These are phyloP conservation scores for Campodea augens DNA, from an alignment of 1,140 invertebrate species.

Conservation along the genomic window DNA sequence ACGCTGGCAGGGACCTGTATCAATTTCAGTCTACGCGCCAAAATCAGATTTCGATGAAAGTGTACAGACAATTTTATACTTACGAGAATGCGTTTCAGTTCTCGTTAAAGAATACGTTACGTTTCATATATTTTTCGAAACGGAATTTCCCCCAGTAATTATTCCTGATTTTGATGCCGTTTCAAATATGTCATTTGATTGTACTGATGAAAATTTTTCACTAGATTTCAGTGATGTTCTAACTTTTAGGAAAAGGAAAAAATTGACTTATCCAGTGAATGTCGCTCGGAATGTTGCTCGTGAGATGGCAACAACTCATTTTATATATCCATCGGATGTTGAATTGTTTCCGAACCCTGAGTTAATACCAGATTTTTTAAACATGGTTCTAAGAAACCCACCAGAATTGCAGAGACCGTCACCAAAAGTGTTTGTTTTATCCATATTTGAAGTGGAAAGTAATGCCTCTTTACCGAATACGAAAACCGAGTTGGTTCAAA, in stretches of 20 bases:
- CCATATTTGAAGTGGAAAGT: conserved; percentile 26
- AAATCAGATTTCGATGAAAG: conserved; percentile 38
- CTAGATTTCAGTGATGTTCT: conserved; percentile 1
- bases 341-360: conserved; percentile 19
- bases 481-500: conserved; percentile 20
- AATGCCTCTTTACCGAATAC: conserved; percentile 16
- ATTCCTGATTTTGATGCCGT: not conserved
- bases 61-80: conserved; percentile 34
- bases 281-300: conserved; percentile 21
- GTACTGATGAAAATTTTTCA: not conserved
- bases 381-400: conserved; percentile 14
- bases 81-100: conserved; percentile 27
- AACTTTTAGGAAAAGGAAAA: conserved; percentile 11
- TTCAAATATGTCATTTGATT: not conserved
- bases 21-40: conserved; percentile 44
- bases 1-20: conserved; percentile 32
- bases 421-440: conserved; percentile 20
- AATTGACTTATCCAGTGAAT: conserved; percentile 18
- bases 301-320: conserved; percentile 20
- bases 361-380: conserved; percentile 11
- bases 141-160: conserved; percentile 15
- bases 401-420: conserved; percentile 4
- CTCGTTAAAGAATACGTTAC: conserved; percentile 16
- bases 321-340: conserved; percentile 24
- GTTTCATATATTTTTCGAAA: conserved; percentile 21